phyloP scores from a whole-genome alignment of 1,140 invertebrate species.

The Drosophila busckii region DNA sequence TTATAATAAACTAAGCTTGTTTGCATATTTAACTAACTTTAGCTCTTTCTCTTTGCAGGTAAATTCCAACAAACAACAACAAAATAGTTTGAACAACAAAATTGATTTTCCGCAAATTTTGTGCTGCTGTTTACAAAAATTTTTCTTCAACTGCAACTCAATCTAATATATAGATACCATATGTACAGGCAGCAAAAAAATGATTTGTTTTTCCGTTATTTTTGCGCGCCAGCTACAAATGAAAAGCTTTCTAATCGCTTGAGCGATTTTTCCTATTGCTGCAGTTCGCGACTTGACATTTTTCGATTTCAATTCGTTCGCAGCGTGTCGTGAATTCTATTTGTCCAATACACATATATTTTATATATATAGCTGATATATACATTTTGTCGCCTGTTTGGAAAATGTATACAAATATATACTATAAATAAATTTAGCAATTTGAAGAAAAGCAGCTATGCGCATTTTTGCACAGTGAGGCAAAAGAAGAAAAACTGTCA shows the following conservation, averaged over 20 bases:
- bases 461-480: no score
- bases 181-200: slow-evolving; percentile 25
- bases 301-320: slow-evolving; percentile 36
- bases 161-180: slow-evolving; percentile 8
- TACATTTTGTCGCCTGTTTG: slow-evolving; percentile 2
- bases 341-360: slow-evolving; percentile 4
- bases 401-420: slow-evolving; percentile 10
- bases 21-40: slow-evolving; percentile 17
- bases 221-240: slow-evolving; percentile 61
- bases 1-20: slow-evolving; percentile 9
- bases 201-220: slow-evolving; percentile 61
- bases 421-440: no score
- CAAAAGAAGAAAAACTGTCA: not conserved
- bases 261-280: slow-evolving; percentile 47
- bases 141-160: slow-evolving; percentile 23
- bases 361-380: slow-evolving; percentile 16
- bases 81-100: no score
- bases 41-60: slow-evolving; percentile 45
- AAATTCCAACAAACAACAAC: slow-evolving; percentile 37
- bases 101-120: no score
- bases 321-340: slow-evolving; percentile 45
- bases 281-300: slow-evolving; percentile 61
- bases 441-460: no score
- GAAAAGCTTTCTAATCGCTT: slow-evolving; percentile 72
- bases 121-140: slow-evolving; percentile 29